These are phyloP conservation scores for Scyliorhinus canicula DNA, from an alignment of 2,797 vertebrate species.

Conservation along the genomic window DNA sequence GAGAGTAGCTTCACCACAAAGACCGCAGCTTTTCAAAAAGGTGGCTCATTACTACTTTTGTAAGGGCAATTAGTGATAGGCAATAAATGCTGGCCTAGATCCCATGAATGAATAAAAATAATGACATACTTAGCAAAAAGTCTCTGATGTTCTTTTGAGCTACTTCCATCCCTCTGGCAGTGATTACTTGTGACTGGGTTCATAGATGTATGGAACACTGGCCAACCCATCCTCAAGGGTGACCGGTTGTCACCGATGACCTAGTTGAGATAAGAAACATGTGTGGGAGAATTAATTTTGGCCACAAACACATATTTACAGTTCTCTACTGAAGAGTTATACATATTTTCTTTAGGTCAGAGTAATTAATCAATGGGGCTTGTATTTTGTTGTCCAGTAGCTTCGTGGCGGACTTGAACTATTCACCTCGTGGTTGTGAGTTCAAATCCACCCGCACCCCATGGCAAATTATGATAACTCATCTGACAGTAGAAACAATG, in stretches of 20 bases:
- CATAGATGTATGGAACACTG: not conserved
- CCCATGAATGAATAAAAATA: no score
- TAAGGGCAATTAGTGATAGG: no score
- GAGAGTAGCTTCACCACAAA: no score
- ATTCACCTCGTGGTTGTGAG: not conserved
- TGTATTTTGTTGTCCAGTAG: no score
- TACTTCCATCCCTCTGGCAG: not conserved
- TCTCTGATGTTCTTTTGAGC: not conserved
- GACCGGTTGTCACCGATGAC: not conserved
- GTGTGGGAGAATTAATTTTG: not conserved
- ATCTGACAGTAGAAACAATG: not conserved
- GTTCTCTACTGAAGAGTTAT: not conserved
- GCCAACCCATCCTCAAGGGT: not conserved
- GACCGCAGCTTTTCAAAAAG: no score
- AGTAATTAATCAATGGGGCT: not conserved
- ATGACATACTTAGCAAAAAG: not conserved
- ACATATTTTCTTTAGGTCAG: not conserved
- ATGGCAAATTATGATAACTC: not conserved
- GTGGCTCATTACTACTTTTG: no score
- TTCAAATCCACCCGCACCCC: not conserved
- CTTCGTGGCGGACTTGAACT: not conserved
- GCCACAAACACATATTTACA: not conserved
- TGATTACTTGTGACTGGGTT: not conserved
- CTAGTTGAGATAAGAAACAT: not conserved
- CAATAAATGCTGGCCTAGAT: no score